A percentile compares a stretch with the other conserved stretches of the same genome.
These are phyloP conservation scores for Psettodes erumei DNA, from an alignment of 2,113 vertebrate genomes.

Conservation along the genomic window DNA sequence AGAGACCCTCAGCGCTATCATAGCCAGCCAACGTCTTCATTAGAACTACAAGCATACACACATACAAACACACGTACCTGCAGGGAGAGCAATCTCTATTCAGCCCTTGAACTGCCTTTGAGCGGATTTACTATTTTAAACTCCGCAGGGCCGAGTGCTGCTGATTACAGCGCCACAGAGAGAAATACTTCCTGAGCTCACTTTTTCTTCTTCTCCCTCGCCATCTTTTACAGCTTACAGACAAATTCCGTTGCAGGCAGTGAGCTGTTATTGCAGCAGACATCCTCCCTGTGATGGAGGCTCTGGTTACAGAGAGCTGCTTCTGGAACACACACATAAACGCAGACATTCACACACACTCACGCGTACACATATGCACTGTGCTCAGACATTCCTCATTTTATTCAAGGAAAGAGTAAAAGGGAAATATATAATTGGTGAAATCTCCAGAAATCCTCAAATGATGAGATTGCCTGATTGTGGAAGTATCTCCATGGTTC, in stretches of 20 bases:
- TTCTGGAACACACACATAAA: slow-evolving; percentile 53
- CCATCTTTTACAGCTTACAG: slow-evolving; percentile 71
- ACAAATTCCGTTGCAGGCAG: slow-evolving; percentile 64
- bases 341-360: slow-evolving; percentile 21
- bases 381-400: slow-evolving; percentile 46
- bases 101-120: slow-evolving; percentile 71
- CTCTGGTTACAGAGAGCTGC: slow-evolving; percentile 67
- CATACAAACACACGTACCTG: slow-evolving; percentile 35
- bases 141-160: slow-evolving; percentile 34
- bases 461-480: slow-evolving; percentile 43
- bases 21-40: slow-evolving; percentile 17
- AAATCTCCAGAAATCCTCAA: slow-evolving; percentile 56
- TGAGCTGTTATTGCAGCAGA: slow-evolving; percentile 69
- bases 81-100: slow-evolving; percentile 41
- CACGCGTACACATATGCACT: slow-evolving; percentile 9
- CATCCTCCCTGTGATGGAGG: slow-evolving; percentile 65
- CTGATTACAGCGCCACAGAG: slow-evolving; percentile 59
- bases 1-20: slow-evolving; percentile 22
- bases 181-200: slow-evolving; percentile 55
- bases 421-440: slow-evolving; percentile 32
- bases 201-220: slow-evolving; percentile 41
- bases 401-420: slow-evolving; percentile 38
- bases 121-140: slow-evolving; percentile 76
- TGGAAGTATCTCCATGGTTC: not conserved
- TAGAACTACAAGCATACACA: slow-evolving; percentile 23